phyloP scores from a whole-genome alignment of 2,113 vertebrate species.

The Colistium nudipinnis region DNA sequence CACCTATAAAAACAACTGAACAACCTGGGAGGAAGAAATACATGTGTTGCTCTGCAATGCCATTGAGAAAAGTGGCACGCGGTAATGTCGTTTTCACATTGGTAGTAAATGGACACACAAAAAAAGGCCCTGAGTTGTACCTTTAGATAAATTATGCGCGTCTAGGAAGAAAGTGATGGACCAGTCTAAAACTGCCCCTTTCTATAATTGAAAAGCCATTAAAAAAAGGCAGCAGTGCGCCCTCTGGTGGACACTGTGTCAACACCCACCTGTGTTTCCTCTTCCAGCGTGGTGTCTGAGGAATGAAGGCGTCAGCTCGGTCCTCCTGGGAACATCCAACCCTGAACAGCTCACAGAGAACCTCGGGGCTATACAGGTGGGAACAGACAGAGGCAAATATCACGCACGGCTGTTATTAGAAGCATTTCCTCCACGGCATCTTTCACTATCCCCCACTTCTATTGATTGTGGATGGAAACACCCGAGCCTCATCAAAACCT shows the following conservation, averaged over 20 bases:
- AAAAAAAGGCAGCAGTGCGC: slow-evolving; percentile 9
- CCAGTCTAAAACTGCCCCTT: too few relatives aligned
- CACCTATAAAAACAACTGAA: neutral
- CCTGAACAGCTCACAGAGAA: slow-evolving; percentile 97
- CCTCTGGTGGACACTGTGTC: slow-evolving; percentile 5
- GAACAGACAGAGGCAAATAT: slow-evolving; percentile 28
- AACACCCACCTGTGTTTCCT: slow-evolving; percentile 15
- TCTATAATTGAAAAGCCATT: too few relatives aligned
- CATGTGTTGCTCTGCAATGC: neutral
- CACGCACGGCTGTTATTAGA: slow-evolving; percentile 2
- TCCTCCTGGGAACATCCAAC: slow-evolving; percentile 95
- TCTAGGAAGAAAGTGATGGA: neutral
- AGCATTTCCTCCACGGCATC: neutral
- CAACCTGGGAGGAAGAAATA: slow-evolving; percentile 1
- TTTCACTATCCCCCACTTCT: neutral
- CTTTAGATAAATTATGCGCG: neutral
- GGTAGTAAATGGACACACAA: neutral
- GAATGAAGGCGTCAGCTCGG: slow-evolving; percentile 97
- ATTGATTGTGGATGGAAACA: slow-evolving; percentile 2
- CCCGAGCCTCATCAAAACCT: too few relatives aligned
- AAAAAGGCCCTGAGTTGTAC: neutral
- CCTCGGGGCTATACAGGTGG: slow-evolving; percentile 97
- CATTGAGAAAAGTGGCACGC: neutral
- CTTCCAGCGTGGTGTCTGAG: slow-evolving; percentile 94
- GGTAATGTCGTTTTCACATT: neutral